A percentile compares a stretch with the other conserved stretches of the same genome.
These are phyloP conservation scores for Climacteris rufus DNA, from an alignment of 2,113 vertebrate species.

Conservation along the genomic window DNA sequence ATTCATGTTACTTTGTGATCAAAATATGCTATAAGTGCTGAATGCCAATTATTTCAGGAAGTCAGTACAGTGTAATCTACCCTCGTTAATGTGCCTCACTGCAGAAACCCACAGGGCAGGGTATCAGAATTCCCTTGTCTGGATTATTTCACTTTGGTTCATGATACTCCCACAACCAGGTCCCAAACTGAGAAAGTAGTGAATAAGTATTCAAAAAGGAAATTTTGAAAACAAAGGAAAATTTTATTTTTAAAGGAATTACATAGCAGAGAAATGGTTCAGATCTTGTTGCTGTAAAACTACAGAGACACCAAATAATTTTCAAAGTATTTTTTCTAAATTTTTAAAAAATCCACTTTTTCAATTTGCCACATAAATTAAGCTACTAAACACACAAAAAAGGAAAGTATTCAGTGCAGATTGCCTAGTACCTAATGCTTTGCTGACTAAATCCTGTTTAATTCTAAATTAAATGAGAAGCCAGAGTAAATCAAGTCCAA, in stretches of 20 bases:
- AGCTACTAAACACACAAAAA: neutral
- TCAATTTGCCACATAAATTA: neutral
- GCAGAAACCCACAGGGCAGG: neutral
- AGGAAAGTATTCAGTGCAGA: neutral
- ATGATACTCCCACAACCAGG: neutral
- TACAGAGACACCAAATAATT: neutral
- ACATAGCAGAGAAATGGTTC: neutral
- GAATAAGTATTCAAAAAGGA: neutral
- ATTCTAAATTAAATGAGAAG: neutral
- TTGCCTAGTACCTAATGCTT: neutral
- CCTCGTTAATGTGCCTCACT: neutral
- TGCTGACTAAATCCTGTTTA: neutral
- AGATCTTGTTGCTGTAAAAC: neutral
- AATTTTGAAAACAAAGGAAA: neutral
- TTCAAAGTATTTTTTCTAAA: neutral
- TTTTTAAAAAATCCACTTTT: neutral
- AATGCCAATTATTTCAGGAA: neutral
- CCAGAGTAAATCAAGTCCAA: neutral
- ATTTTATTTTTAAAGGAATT: neutral
- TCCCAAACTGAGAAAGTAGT: neutral
- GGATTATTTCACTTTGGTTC: neutral
- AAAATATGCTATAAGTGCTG: neutral
- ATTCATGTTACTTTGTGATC: neutral
- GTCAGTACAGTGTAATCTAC: neutral
- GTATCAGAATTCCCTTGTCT: neutral